Evolutionary conservation across 2,113 vertebrate species (phyloP), one percentile per base, ranked within the genome.

Genomic region (Mesocricetus auratus): DNA sequence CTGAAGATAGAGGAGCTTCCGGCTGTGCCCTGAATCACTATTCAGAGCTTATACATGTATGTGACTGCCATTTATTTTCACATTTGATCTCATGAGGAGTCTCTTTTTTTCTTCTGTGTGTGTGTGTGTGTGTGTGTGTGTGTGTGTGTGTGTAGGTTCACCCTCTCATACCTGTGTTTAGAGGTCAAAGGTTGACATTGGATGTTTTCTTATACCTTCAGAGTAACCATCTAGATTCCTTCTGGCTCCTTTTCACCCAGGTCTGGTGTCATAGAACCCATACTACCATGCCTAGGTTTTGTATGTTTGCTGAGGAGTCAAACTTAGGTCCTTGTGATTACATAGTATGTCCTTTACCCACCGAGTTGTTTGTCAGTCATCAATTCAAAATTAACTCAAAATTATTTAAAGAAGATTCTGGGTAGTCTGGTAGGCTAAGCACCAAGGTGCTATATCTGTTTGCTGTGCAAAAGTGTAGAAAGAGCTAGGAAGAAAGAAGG

Each of bases 1-100:
- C 17, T 21, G 60, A 19, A 7, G 3, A 4, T 36, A 2, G 8
- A 13, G 9, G 16, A 85, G 0, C 3, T 36, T 9, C 45, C 45
- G 82, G 7, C 15, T 62, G 39, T 45, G n/a, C 24, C 60, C 26
- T 31, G 16, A 66, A 45, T 17, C 60, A 47, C 29, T 45, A 68
- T 22, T 13, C 9, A 36, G 42, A 47, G 62, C 3, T 31, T 36
- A 86, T 4, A 33, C 47, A 47, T 47, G 33, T n/a, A 86, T 19
- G 12, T 62, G 60, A 9, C 9, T 50, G 17, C 10, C 19, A 24
- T 68, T 68, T 42, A 68, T 60, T 60, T 86, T 45, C 29, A 47
- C 6, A 8, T 50, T 42, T 47, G 4, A 33, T 47, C 29, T 50
- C 8, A 36, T 12, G 16, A 86, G 62, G 22, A 64, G 33, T 22